Conservation (phyloP, 2,113 vertebrate species). For the Cathartes aura region DNA sequence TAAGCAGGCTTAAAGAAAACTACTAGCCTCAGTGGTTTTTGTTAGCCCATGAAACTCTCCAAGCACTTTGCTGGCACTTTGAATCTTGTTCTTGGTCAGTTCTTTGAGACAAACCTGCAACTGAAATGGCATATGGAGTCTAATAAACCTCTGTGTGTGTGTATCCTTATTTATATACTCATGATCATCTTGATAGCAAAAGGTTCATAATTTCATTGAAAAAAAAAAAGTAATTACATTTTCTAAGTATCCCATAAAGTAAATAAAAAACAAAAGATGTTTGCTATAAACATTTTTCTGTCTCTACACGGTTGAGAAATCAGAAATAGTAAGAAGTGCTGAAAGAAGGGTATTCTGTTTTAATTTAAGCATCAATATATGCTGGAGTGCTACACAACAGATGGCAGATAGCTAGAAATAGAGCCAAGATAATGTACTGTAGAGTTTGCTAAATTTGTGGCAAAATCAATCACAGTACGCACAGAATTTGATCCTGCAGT, state of each 20-base stretch:
- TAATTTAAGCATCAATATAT: background rate
- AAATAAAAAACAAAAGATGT: background rate
- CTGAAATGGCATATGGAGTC: background rate
- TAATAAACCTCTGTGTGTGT: background rate
- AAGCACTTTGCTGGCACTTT: background rate
- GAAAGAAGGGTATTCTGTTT: background rate
- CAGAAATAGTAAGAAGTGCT: background rate
- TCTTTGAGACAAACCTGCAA: background rate
- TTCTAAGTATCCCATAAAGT: background rate
- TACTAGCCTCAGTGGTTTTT: background rate
- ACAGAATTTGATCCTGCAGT: background rate
- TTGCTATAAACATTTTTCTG: background rate
- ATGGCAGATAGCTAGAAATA: background rate
- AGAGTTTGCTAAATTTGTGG: background rate
- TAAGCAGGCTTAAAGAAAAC: background rate
- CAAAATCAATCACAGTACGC: background rate
- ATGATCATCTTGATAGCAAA: background rate
- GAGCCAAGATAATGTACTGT: background rate
- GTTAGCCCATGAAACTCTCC: background rate
- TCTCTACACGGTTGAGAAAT: background rate
- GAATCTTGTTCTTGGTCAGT: background rate
- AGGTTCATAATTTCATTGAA: background rate
- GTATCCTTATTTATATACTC: background rate
- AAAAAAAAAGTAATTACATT: background rate
- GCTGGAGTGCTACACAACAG: background rate